Base-by-base conservation (phyloP, 2,797 vertebrate genomes). In the Tolypeutes matacus region DNA sequence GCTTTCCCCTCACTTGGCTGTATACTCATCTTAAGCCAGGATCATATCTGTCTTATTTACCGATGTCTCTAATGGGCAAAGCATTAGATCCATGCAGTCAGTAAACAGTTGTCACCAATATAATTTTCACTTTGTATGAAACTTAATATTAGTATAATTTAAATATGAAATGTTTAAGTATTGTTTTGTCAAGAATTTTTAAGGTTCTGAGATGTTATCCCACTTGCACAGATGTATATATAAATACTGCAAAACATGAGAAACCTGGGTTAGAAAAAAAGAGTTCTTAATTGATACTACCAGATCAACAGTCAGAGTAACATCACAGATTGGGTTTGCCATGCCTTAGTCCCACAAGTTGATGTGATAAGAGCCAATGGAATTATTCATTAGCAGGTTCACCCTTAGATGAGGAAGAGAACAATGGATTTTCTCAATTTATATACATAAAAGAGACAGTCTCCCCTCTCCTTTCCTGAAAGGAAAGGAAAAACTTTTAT, bases 41-140 rank as follows among this genome's bases (percentile, higher is more conserved):
- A 76, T 69, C 7, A 7, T 36, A 36, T 39, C 14, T 76, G 3
- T 31, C 39, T 86, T 94, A 75, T 46, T 84, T 75, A 36, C 25
- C 2, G 29, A 62, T 25, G 14, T 53, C 60, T 86, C 31, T 10
- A 23, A 49, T 83, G 49, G 53, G 15, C 81, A 70, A 62, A 89
- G 0, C 69, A 76, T 36, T 58, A 70, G 36, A 75, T 58, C 6
- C 77, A 42, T 64, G 1, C 34, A 78, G 80, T 86, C 31, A 80
- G 46, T 46, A 51, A 90, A 65, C 62, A 58, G 7, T 76, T 85
- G 25, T 78, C 36, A 78, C 27, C 49, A 90, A 67, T 73, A 58
- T 77, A 69, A 67, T 75, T 90, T 92, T 86, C 3, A 82, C 39
- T 89, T 72, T 62, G 2, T 70, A 31, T 83, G 75, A 87, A 94